Conservation (phyloP, 2,797 vertebrate genomes). For the Anas capensis region DNA sequence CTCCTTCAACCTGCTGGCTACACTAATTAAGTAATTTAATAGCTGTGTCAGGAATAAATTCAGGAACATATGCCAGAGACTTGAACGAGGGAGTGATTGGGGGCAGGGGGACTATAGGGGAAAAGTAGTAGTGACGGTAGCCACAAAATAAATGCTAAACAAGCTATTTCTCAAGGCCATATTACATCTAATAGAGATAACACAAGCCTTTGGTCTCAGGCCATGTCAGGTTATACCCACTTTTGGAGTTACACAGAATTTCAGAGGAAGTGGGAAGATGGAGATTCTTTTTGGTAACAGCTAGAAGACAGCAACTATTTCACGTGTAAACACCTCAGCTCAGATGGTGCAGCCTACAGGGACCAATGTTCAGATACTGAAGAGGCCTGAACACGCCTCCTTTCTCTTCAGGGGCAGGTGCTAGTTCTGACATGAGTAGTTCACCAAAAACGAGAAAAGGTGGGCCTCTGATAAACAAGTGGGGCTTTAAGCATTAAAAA, state of each 20-base stretch:
- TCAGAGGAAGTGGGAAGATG: not conserved
- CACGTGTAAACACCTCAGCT: not conserved
- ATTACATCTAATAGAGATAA: not conserved
- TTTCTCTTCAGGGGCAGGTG: not conserved
- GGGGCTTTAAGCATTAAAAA: not conserved
- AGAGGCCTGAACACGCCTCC: rapidly evolving
- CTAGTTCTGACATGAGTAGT: rapidly evolving
- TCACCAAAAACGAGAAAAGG: not conserved
- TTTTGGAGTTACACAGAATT: not conserved
- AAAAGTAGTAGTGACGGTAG: not conserved
- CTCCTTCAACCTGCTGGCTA: not conserved
- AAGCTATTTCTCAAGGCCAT: not conserved
- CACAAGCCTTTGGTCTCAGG: not conserved
- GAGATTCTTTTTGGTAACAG: not conserved
- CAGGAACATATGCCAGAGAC: not conserved
- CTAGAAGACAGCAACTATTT: not conserved
- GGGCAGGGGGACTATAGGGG: rapidly evolving
- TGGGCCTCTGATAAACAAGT: not conserved
- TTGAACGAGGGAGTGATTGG: not conserved
- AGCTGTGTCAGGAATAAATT: no score
- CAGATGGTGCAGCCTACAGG: not conserved
- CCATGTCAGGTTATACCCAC: not conserved
- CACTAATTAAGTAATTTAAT: no score
- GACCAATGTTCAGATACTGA: not conserved
- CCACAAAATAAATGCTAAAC: not conserved